Base-by-base conservation (phyloP, 2,113 vertebrate species). In the Ia io region DNA sequence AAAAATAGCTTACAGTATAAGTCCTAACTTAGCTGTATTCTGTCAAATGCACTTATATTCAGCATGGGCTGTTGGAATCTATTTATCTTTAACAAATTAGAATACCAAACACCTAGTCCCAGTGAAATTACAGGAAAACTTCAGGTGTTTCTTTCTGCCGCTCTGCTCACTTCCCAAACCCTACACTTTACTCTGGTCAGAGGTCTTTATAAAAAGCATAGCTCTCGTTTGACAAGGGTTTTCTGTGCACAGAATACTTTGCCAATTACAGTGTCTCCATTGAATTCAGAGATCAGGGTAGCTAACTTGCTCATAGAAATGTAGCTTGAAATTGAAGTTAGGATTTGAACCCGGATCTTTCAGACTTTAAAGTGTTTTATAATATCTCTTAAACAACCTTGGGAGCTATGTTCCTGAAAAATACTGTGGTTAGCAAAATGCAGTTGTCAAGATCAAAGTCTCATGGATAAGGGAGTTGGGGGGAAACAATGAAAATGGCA, bases 1-100 rank as follows among this genome's bases (percentile, higher is more conserved):
- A 74, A 92, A 94, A 94, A 93, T 95, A 96, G 63, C 67, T 95
- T 97, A 89, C 78, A 88, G 5, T 76, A 65, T 97, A 92, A 65
- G 84, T 95, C 35, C 88, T 79, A 94, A 87, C 88, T 95, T 92
- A 56, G 82, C 88, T 88, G 30, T 86, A 32, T 96, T 95, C 82
- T 97, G 74, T 97, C 85, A 94, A 42, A 91, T 74, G 30, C 40
- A 70, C 30, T 93, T 93, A 51, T 2, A 61, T 84, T 96, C 63
- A 90, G n/a, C 78, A 76, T 71, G 63, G 44, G 37, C 65, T 92
- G 78, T 91, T 70, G 47, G 51, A 79, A 73, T 95, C 78, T 85
- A 17, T 95, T 96, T 78, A 85, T 96, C 70, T 92, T 85, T 79
- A 84, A 76, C 40, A 70, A 95, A 85, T 84, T 76, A 84, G 63